Evolutionary conservation across 2,113 vertebrate species (phyloP).

Genomic region (Tragelaphus strepsiceros): DNA sequence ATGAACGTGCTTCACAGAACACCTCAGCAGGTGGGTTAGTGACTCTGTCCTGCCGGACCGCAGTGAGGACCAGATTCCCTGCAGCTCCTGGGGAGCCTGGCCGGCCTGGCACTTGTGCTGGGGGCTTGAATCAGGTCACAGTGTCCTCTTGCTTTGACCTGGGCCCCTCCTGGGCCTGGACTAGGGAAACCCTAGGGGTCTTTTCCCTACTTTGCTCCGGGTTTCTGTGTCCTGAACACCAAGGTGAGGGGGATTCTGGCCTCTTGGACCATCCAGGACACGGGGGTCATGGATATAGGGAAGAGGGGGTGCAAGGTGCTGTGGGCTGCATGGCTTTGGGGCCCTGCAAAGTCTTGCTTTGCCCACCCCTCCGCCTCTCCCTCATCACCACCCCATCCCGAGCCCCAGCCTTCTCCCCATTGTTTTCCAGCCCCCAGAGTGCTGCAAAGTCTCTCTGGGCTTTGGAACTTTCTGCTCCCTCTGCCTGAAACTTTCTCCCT

Average conservation of each 20-base stretch:
- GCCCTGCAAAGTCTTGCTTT: not conserved
- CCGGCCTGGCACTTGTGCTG: not conserved
- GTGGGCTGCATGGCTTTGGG: too few species aligned
- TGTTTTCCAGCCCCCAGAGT: not conserved
- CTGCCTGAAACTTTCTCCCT: not conserved
- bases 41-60: accelerated
- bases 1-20: not conserved
- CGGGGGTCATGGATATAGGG: not conserved
- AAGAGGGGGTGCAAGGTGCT: not conserved
- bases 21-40: not conserved
- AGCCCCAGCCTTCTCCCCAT: not conserved
- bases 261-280: not conserved
- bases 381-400: not conserved
- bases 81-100: accelerated
- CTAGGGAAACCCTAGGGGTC: accelerated
- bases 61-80: not conserved
- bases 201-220: not conserved
- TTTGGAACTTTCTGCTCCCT: not conserved
- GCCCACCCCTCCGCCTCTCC: not conserved
- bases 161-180: not conserved
- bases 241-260: not conserved
- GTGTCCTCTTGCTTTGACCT: not conserved
- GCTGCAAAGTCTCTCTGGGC: not conserved
- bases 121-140: not conserved
- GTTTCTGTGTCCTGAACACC: not conserved